phyloP scores from a whole-genome alignment of 2,888 invertebrate species.

The Strigamia crassipes region DNA sequence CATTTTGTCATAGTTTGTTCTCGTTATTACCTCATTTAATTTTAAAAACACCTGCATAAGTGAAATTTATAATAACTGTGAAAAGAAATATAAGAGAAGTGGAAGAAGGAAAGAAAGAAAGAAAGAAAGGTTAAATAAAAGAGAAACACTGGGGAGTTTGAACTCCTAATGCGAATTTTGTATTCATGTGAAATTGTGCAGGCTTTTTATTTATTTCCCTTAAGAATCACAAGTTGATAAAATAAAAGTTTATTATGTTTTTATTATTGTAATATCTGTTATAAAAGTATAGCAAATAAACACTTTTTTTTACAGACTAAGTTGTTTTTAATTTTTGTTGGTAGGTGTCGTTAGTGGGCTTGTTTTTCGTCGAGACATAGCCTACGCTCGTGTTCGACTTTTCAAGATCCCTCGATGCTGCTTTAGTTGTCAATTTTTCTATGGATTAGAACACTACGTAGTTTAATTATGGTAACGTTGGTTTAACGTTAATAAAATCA shows the following conservation, averaged over 20 bases:
- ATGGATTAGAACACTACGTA: not conserved
- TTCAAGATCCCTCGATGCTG: not conserved
- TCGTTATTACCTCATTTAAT: not conserved
- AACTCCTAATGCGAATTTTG: conserved; percentile 3
- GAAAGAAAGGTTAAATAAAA: conserved; percentile 4
- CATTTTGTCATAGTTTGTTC: not conserved
- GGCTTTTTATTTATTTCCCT: conserved; percentile 10
- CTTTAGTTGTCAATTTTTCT: not conserved
- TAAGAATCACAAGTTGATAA: conserved; percentile 1
- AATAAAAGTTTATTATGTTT: conserved; percentile 10
- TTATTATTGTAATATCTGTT: not conserved
- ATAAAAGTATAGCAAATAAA: not conserved
- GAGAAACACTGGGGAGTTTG: not conserved
- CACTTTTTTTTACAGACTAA: not conserved
- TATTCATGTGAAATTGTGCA: conserved; percentile 2
- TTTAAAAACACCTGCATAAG: conserved; percentile 8
- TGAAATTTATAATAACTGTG: not conserved
- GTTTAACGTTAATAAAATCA: not conserved
- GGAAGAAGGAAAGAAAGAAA: too few relatives aligned
- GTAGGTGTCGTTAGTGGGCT: not conserved
- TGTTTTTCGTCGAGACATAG: not conserved
- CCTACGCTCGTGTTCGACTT: not conserved
- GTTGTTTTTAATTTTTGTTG: not conserved
- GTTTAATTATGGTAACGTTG: not conserved
- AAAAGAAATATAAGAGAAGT: not conserved